A percentile compares a stretch with the other conserved stretches of the same genome.
These are phyloP conservation scores for Aurelia sp. DNA, from an alignment of 30 jellyfish, hydroid and myxozoan genomes.

Conservation along the genomic window DNA sequence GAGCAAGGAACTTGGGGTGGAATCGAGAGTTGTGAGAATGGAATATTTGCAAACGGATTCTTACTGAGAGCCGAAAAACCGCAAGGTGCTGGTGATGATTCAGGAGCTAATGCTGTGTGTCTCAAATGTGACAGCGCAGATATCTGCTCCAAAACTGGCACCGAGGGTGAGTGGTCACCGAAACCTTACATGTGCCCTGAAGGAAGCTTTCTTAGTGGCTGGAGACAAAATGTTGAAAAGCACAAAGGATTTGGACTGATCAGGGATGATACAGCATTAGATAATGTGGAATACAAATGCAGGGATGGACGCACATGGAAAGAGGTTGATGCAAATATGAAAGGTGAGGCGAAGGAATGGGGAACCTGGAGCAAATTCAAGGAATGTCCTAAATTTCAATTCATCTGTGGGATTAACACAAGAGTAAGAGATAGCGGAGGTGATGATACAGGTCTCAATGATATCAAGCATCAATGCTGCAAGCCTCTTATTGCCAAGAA, in stretches of 20 bases:
- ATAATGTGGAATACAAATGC: constrained; percentile 57
- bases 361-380: constrained; percentile 31
- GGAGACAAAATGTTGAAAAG: constrained; percentile 51
- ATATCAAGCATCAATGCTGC: constrained; percentile 38
- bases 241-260: constrained; percentile 26
- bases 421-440: constrained; percentile 26
- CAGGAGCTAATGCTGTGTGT: constrained; percentile 69
- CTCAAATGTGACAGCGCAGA: constrained; percentile 13
- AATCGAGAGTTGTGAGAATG: constrained; percentile 42
- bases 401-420: constrained; percentile 42
- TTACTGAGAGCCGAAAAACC: constrained; percentile 24
- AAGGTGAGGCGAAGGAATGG: constrained; percentile 42
- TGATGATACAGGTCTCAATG: constrained; percentile 50
- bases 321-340: background rate
- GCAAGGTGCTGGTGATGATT: constrained; percentile 37
- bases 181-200: constrained; percentile 16
- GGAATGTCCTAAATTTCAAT: constrained; percentile 35
- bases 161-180: constrained; percentile 48
- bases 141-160: constrained; percentile 51
- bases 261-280: constrained; percentile 52
- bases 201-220: constrained; percentile 42
- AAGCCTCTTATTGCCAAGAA: constrained; percentile 21
- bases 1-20: constrained; percentile 53
- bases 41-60: constrained; percentile 57
- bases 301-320: constrained; percentile 51